Evolutionary conservation across 2,888 invertebrate genomes (phyloP), one percentile per base, ranked within the genome.

Genomic region (Venusia cambrica): DNA sequence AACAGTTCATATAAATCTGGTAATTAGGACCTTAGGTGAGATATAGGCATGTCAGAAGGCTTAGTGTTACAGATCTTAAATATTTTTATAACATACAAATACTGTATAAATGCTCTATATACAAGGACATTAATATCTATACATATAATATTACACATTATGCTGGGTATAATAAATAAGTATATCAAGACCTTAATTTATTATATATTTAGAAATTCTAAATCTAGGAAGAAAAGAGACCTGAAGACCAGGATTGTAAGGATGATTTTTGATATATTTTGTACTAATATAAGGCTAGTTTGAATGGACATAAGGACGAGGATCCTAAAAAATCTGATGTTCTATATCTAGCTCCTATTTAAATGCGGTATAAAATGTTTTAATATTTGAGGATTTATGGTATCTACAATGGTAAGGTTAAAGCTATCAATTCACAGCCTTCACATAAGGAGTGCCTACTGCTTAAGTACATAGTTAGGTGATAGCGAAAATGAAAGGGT

Each of bases 351-450:
- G n/a, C n/a, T n/a, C n/a, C n/a, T n/a, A n/a, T 30, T 22, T 12
- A 24, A 18, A 32, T 18, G 31, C 24, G 7, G 16, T 36, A 25
- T 38, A 38, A 19, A 26, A 26, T 29, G 15, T 20, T 26, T 5
- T 4, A 32, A 24, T 24, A 30, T 30, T 18, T 27, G 14, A 5
- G 24, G 7, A 6, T 32, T n/a, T n/a, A 51, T 70, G 65, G 36
- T 78, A 69, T 73, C 72, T 78, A 83, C 68, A 74, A 52, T 71
- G 77, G 69, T 51, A 52, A 76, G 79, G 78, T 85, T 85, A 87
- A 87, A 87, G 85, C 84, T 84, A 76, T 71, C 67, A 74, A 67
- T 67, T 85, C 85, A 87, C 85, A 87, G 85, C 85, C 85, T 73
- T 81, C 66, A 73, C 65, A 46, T 39, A 39, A 78, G 75, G 71